Evolutionary conservation across 1,140 invertebrate species (phyloP).

Genomic region (Aricia agestis): DNA sequence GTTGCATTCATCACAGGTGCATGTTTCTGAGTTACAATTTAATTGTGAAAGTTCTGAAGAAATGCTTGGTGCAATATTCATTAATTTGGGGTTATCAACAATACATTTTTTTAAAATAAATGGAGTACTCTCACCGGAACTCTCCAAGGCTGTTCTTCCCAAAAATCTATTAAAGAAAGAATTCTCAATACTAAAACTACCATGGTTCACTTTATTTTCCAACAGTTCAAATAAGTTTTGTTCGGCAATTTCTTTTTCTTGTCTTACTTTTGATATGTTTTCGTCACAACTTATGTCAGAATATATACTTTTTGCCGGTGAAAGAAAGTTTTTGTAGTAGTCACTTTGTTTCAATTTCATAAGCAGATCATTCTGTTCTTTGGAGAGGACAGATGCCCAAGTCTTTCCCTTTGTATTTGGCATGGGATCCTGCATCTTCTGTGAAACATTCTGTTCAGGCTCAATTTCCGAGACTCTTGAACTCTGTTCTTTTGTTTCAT

Average conservation of each 20-base stretch:
- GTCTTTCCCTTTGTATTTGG: constrained; percentile 38
- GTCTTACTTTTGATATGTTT: constrained; percentile 55
- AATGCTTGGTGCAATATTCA: constrained; percentile 43
- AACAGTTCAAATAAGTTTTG: constrained; percentile 83
- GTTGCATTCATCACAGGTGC: constrained; percentile 62
- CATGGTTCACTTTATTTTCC: constrained; percentile 82
- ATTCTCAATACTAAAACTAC: constrained; percentile 84
- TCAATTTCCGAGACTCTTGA: neutral
- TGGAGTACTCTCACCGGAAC: constrained; percentile 66
- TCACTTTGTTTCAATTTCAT: constrained; percentile 63
- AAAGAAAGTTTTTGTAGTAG: constrained; percentile 61
- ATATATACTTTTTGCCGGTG: constrained; percentile 47
- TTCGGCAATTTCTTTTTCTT: constrained; percentile 77
- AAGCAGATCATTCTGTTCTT: constrained; percentile 67
- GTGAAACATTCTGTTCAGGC: neutral
- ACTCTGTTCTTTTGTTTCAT: neutral
- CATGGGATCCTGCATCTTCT: constrained; percentile 21
- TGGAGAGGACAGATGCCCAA: constrained; percentile 62
- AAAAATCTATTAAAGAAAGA: constrained; percentile 79
- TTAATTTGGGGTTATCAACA: constrained; percentile 52
- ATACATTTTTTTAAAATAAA: constrained; percentile 59
- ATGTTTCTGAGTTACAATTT: constrained; percentile 45
- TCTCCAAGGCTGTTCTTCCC: constrained; percentile 53
- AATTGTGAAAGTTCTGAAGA: constrained; percentile 30
- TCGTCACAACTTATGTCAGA: constrained; percentile 65